A percentile compares a stretch with the other conserved stretches of the same genome.
Conservation (phyloP, 2,888 invertebrate genomes). For the Drosophila heteroneura region DNA sequence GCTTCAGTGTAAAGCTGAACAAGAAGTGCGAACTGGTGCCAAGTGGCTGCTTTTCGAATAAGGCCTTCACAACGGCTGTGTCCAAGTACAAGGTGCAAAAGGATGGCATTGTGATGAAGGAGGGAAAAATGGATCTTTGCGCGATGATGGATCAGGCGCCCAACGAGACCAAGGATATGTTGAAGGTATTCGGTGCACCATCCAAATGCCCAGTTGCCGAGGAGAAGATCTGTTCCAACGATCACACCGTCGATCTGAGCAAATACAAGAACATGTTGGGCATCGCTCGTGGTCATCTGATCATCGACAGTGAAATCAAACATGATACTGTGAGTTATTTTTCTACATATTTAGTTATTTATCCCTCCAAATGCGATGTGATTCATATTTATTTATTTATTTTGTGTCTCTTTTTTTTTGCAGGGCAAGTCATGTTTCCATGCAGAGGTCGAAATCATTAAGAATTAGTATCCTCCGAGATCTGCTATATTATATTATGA, state of each 20-base stretch:
- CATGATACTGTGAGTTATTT: constrained; percentile 85
- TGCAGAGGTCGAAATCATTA: constrained; percentile 82
- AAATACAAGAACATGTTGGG: constrained; percentile 85
- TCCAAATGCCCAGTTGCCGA: constrained; percentile 85
- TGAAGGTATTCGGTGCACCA: constrained; percentile 84
- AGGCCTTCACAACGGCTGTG: constrained; percentile 84
- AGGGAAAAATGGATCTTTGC: constrained; percentile 86
- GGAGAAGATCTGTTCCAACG: constrained; percentile 84
- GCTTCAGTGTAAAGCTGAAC: constrained; percentile 80
- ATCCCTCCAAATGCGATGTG: background rate
- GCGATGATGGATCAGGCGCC: constrained; percentile 72
- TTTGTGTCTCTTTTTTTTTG: constrained; percentile 5
- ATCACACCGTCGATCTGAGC: constrained; percentile 83
- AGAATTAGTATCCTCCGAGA: constrained; percentile 52
- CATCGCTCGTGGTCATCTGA: constrained; percentile 84
- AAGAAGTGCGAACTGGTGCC: constrained; percentile 86
- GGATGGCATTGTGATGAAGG: constrained; percentile 84
- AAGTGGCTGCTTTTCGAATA: constrained; percentile 84
- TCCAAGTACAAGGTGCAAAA: constrained; percentile 84
- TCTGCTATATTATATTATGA: constrained; percentile 40
- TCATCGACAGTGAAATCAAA: constrained; percentile 82
- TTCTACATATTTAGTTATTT: background rate
- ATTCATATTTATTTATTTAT: background rate
- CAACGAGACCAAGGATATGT: constrained; percentile 72
- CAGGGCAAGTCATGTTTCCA: constrained; percentile 84